Evolutionary conservation across 2,113 vertebrate genomes (phyloP), one percentile per base, ranked within the genome.

Genomic region (Beaufortia kweichowensis): DNA sequence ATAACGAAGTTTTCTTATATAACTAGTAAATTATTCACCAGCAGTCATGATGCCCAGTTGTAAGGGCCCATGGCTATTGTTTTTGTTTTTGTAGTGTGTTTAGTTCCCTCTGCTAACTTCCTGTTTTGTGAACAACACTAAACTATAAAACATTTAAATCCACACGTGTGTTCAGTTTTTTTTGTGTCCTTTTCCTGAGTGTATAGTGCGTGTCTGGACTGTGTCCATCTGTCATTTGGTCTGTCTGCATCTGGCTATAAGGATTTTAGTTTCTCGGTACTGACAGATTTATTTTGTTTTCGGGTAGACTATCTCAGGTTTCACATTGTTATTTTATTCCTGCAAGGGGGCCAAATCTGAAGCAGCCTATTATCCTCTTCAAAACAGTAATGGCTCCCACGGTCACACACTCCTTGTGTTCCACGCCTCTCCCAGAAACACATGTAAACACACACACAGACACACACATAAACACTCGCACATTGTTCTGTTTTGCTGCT

Each of bases 81-180:
- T 43, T 57, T 41, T 15, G 21, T 28, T n/a, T 73, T 60, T 9
- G 29, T 2, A n/a, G 33, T n/a, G 12, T 59, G 26, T 70, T 28
- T 72, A 57, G 53, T 43, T 60, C 69, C 41, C 17, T 70, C 50
- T 35, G 3, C 50, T 70, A n/a, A 39, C 50, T 70, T 70, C 67
- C 6, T 26, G 11, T 33, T 70, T 35, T n/a, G n/a, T n/a, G n/a
- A n/a, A n/a, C n/a, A n/a, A n/a, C n/a, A n/a, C n/a, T n/a, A n/a
- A n/a, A n/a, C n/a, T n/a, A n/a, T n/a, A n/a, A n/a, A n/a, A n/a
- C n/a, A n/a, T n/a, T n/a, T n/a, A n/a, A n/a, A n/a, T n/a, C n/a
- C n/a, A n/a, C n/a, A n/a, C n/a, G n/a, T n/a, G n/a, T n/a, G n/a
- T n/a, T n/a, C n/a, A n/a, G n/a, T n/a, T 24, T 46, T n/a, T 66